A percentile compares a stretch with the other conserved stretches of the same genome.
Conservation (phyloP, 2,888 invertebrate genomes). For the Heliconius sara region DNA sequence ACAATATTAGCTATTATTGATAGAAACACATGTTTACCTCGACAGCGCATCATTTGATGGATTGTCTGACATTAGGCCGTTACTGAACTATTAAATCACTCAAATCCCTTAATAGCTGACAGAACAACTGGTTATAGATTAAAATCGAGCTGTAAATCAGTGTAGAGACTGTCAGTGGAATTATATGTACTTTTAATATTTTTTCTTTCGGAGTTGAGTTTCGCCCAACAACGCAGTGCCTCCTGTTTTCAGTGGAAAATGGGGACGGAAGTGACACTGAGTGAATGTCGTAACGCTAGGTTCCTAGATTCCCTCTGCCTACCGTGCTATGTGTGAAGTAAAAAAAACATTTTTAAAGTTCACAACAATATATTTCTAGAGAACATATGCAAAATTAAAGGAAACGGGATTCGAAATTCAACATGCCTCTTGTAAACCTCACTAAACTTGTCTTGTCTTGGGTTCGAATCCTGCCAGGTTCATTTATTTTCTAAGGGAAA, state of each 20-base stretch:
- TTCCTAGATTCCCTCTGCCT: background rate
- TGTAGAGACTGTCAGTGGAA: background rate
- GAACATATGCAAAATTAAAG: no score
- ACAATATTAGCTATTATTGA: background rate
- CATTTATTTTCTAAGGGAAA: no score
- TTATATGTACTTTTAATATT: no score
- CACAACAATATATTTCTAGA: no score
- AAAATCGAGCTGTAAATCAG: background rate
- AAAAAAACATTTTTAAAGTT: background rate
- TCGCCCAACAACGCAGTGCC: no score
- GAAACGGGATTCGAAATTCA: no score
- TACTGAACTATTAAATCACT: slow-evolving; percentile 12
- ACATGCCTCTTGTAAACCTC: no score
- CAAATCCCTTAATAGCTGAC: slow-evolving; percentile 1
- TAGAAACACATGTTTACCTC: background rate
- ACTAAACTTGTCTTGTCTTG: no score
- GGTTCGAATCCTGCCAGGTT: no score
- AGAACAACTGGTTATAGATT: background rate
- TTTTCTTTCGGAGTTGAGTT: no score
- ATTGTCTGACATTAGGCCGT: background rate
- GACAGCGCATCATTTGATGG: background rate
- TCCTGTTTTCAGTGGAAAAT: background rate
- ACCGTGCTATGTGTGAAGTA: background rate
- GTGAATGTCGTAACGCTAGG: background rate
- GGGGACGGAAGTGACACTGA: background rate